A percentile compares a stretch with the other conserved stretches of the same genome.
These are phyloP conservation scores for Capitulum mitella DNA, from an alignment of 2,888 invertebrate species.

Conservation along the genomic window DNA sequence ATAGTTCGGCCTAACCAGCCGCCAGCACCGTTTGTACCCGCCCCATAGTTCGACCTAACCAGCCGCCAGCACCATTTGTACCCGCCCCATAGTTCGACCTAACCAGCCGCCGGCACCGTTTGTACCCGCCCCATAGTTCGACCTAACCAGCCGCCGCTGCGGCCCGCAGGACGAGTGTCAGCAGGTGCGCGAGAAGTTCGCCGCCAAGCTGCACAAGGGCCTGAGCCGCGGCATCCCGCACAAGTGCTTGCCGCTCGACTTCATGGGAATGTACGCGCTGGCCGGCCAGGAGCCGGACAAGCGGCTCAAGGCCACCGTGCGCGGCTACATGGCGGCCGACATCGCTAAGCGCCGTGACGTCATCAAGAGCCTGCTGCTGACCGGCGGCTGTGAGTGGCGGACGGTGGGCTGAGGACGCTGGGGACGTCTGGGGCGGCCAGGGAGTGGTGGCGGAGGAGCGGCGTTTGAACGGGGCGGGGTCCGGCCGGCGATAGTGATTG, in stretches of 20 bases:
- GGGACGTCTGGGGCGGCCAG: background rate
- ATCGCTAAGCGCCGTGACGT: slow-evolving; percentile 83
- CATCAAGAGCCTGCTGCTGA: slow-evolving; percentile 70
- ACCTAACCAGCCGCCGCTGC: too few species aligned
- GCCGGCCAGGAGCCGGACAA: slow-evolving; percentile 82
- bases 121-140: too few species aligned
- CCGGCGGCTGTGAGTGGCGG: slow-evolving; percentile 46
- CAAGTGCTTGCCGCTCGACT: slow-evolving; percentile 87
- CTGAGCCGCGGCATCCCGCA: slow-evolving; percentile 71
- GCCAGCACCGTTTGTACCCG: too few species aligned
- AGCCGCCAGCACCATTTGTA: too few species aligned
- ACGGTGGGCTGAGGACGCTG: too few species aligned
- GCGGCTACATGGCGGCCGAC: slow-evolving; percentile 78
- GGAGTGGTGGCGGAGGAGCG: background rate
- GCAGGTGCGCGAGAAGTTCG: slow-evolving; percentile 81
- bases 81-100: too few species aligned
- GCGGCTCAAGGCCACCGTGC: slow-evolving; percentile 52
- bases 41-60: too few species aligned
- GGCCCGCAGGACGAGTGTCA: slow-evolving; percentile 42
- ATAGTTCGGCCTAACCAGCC: too few species aligned
- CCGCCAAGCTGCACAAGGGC: slow-evolving; percentile 87
- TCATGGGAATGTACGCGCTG: slow-evolving; percentile 90
- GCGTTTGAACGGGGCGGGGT: background rate
- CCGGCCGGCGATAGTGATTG: background rate
- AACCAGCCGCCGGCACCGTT: too few species aligned